Evolutionary conservation across 2,113 vertebrate species (phyloP).

Genomic region (Cynopterus brachyotis): DNA sequence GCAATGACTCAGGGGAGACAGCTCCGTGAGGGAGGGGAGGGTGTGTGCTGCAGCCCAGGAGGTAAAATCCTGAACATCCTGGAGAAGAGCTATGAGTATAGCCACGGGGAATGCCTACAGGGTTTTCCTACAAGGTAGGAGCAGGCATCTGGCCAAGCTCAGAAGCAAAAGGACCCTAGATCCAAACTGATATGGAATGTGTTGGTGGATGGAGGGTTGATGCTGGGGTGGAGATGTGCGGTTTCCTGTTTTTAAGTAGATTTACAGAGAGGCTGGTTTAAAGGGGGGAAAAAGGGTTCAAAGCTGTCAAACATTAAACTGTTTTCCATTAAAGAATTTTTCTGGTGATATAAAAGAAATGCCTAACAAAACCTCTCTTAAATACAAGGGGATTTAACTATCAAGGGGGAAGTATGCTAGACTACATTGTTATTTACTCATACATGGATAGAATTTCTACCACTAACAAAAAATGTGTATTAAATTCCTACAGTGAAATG

Average conservation of each 20-base stretch:
- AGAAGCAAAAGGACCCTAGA: neutral
- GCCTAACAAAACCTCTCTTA: neutral
- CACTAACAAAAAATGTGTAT: neutral
- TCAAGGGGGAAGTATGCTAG: fast-evolving
- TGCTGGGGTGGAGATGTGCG: constrained; percentile 69
- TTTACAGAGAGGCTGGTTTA: constrained; percentile 24
- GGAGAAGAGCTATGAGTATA: neutral
- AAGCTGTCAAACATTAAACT: constrained; percentile 37
- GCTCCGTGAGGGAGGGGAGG: neutral
- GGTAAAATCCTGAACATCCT: neutral
- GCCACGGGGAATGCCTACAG: neutral
- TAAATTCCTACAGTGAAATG: neutral
- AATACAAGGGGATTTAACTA: neutral
- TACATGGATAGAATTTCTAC: neutral
- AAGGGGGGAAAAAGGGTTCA: neutral
- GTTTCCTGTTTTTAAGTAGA: constrained; percentile 78
- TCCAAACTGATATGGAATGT: neutral
- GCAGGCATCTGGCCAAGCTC: neutral
- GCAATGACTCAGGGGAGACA: constrained; percentile 44
- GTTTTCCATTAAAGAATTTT: constrained; percentile 15
- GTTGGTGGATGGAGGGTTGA: neutral
- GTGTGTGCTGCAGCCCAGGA: neutral
- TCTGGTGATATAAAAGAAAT: neutral
- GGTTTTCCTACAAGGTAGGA: neutral
- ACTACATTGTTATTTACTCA: neutral